These are phyloP conservation scores for Maniola jurtina DNA, from an alignment of 1,140 invertebrate species.

Conservation along the genomic window DNA sequence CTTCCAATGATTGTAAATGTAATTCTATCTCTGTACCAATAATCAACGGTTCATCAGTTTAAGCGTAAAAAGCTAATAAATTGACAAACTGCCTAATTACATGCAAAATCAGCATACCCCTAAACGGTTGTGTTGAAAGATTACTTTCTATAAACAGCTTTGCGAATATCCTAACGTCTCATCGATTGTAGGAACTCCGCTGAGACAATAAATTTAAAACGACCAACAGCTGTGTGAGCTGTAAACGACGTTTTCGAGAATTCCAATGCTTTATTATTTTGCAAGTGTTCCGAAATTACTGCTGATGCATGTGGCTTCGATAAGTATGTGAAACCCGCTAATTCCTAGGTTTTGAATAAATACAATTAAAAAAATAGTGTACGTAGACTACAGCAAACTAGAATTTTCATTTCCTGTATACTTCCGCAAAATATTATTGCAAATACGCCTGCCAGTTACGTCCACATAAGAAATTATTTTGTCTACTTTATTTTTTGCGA, in stretches of 20 bases:
- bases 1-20: no score
- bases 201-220: constrained; percentile 46
- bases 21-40: no score
- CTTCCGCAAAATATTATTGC: background rate
- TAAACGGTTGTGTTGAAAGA: background rate
- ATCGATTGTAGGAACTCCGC: constrained; percentile 24
- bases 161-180: constrained; percentile 14
- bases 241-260: constrained; percentile 57
- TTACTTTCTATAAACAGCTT: background rate
- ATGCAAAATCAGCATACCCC: no score
- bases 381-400: constrained; percentile 19
- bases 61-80: no score
- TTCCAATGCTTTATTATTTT: constrained; percentile 62
- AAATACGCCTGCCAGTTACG: background rate
- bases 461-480: no score
- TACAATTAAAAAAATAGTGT: constrained; percentile 14
- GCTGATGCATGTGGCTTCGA: constrained; percentile 44
- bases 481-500: no score
- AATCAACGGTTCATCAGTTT: no score
- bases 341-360: constrained; percentile 14
- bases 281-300: constrained; percentile 51
- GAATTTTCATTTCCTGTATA: background rate
- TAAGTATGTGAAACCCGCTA: constrained; percentile 29
- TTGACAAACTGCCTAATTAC: no score
- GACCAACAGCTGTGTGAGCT: constrained; percentile 51